Percentiles rank a stretch among this genome's conserved stretches.
Conservation (phyloP, 1,140 invertebrate genomes). For the Daktulosphaira vitifoliae region DNA sequence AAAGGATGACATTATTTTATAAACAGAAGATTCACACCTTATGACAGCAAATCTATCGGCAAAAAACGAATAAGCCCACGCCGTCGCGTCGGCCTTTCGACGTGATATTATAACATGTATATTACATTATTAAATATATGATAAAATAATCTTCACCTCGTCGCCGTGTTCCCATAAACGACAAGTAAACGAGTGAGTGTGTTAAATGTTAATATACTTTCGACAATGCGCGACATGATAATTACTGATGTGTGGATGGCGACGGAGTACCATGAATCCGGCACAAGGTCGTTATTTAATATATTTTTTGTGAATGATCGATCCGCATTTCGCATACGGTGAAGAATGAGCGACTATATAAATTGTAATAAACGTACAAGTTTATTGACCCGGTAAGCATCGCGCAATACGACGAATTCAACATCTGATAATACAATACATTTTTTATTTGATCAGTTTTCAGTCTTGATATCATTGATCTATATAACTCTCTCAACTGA, state of each 20-base stretch:
- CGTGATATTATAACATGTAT: no score
- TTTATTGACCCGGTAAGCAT: slow-evolving; percentile 17
- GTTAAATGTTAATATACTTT: slow-evolving; percentile 31
- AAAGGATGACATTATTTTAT: no score
- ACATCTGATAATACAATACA: background rate
- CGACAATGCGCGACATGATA: slow-evolving; percentile 30
- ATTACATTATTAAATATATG: no score
- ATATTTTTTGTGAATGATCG: background rate
- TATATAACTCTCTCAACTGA: slow-evolving; percentile 4
- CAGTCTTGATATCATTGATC: background rate
- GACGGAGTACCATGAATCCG: slow-evolving; percentile 14
- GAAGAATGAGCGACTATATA: slow-evolving; percentile 12
- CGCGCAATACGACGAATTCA: slow-evolving; percentile 2
- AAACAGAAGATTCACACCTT: no score
- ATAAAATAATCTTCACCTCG: slow-evolving; percentile 12
- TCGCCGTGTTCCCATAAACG: background rate
- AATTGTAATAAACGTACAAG: background rate
- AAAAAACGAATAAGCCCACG: no score
- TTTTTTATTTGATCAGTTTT: background rate
- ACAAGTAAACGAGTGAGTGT: background rate
- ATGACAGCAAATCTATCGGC: no score
- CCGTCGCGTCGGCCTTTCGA: no score
- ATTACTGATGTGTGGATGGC: slow-evolving; percentile 8
- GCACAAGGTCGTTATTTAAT: slow-evolving; percentile 18
- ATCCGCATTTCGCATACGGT: background rate